Evolutionary conservation across 2,888 invertebrate genomes (phyloP).

Genomic region (Ametastegia equiseti): DNA sequence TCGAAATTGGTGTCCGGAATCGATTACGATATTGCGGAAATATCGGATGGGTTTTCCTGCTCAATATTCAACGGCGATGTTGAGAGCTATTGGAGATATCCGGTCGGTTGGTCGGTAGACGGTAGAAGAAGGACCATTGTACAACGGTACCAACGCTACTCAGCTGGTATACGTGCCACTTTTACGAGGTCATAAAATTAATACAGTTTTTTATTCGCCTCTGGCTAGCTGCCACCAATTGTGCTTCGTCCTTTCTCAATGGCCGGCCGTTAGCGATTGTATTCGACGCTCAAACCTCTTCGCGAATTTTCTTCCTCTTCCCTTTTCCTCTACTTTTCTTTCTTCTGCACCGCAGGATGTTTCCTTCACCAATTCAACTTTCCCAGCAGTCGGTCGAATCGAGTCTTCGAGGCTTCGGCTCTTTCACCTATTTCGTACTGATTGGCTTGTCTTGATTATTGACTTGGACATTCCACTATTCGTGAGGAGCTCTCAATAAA

Average conservation of each 20-base stretch:
- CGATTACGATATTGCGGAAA: not conserved
- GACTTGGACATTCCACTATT: slow-evolving; percentile 46
- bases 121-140: slow-evolving; percentile 27
- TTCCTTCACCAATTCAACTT: slow-evolving; percentile 14
- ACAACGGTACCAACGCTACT: slow-evolving; percentile 25
- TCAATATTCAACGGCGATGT: slow-evolving; percentile 29
- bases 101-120: slow-evolving; percentile 15
- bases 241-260: slow-evolving; percentile 41
- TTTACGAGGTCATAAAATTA: slow-evolving; percentile 51
- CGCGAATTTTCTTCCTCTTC: slow-evolving; percentile 12
- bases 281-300: slow-evolving; percentile 26
- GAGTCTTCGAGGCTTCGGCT: not conserved
- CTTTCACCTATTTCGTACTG: slow-evolving; percentile 23
- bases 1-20: not conserved
- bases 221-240: slow-evolving; percentile 48
- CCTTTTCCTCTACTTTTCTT: not conserved
- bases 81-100: slow-evolving; percentile 43
- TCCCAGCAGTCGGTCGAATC: not conserved
- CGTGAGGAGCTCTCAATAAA: slow-evolving; percentile 41
- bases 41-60: not conserved
- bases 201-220: slow-evolving; percentile 49
- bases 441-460: slow-evolving; percentile 47
- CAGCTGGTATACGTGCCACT: slow-evolving; percentile 41
- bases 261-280: slow-evolving; percentile 45
- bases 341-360: not conserved